These are phyloP conservation scores for Peromyscus aztecus DNA, from an alignment of 2,797 vertebrate genomes.

Conservation along the genomic window DNA sequence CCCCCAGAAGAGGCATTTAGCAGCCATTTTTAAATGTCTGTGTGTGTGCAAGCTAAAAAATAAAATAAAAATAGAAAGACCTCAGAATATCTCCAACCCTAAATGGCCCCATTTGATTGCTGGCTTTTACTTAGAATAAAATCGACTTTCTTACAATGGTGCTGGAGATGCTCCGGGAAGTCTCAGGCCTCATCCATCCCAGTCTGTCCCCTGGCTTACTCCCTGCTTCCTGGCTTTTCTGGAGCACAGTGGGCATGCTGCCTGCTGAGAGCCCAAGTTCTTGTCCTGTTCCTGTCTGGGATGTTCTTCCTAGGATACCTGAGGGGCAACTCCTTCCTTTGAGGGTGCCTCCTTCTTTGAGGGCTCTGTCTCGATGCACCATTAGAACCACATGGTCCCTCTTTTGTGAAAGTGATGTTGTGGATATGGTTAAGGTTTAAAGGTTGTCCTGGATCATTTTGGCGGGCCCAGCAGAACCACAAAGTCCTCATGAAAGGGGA, in stretches of 20 bases:
- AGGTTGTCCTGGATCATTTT: not conserved
- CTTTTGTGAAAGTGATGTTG: not conserved
- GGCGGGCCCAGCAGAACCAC: not conserved
- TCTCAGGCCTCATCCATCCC: not conserved
- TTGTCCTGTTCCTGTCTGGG: not conserved
- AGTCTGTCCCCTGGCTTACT: not conserved
- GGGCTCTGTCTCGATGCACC: not conserved
- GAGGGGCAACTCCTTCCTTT: not conserved
- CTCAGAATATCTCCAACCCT: conserved; percentile 37
- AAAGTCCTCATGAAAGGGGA: not conserved
- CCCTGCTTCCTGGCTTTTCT: not conserved
- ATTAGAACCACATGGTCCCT: not conserved
- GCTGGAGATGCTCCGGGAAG: not conserved
- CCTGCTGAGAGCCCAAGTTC: not conserved
- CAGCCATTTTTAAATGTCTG: conserved; percentile 84
- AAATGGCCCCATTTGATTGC: conserved; percentile 68
- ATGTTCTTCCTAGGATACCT: not conserved
- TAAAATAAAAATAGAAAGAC: conserved; percentile 48
- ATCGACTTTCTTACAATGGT: not conserved
- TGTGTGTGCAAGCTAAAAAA: conserved; percentile 73
- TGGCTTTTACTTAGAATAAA: conserved; percentile 71
- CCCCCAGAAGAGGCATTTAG: conserved; percentile 86
- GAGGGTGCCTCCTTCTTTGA: not conserved
- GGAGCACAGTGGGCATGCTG: too few relatives aligned
- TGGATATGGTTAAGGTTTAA: not conserved